These are phyloP conservation scores for Pempheris klunzingeri DNA, from an alignment of 2,797 vertebrate genomes.

Conservation along the genomic window DNA sequence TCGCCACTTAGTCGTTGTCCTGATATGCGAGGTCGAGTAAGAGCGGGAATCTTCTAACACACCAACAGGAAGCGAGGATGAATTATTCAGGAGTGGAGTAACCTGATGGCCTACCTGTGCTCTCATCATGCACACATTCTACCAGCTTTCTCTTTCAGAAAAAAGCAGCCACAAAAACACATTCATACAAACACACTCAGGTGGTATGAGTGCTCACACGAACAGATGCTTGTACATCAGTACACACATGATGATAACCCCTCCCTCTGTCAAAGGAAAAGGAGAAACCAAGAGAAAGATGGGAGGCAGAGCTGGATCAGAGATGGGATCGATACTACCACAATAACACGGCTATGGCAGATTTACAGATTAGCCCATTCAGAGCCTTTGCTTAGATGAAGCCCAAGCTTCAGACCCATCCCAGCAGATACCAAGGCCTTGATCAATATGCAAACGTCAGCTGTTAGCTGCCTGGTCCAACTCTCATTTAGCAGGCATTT, in stretches of 20 bases:
- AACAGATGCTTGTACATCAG: neutral
- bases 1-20: conserved; percentile 57
- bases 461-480: conserved; percentile 45
- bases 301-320: conserved; percentile 64
- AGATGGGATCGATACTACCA: conserved; percentile 75
- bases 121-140: conserved; percentile 38
- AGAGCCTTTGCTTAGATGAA: conserved; percentile 38
- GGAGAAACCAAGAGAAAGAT: conserved; percentile 59
- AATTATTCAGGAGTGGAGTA: conserved; percentile 75
- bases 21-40: conserved; percentile 45
- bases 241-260: conserved; percentile 16
- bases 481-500: conserved; percentile 64
- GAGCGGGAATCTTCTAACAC: conserved; percentile 71
- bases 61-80: conserved; percentile 62
- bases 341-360: conserved; percentile 76
- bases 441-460: conserved; percentile 77
- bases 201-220: neutral
- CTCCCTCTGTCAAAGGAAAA: conserved; percentile 36
- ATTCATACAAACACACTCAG: neutral
- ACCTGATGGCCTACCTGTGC: conserved; percentile 56
- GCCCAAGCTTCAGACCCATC: conserved; percentile 48
- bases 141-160: neutral
- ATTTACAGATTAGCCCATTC: conserved; percentile 79
- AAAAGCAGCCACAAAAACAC: conserved; percentile 18
- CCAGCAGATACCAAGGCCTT: conserved; percentile 60